These are phyloP conservation scores for Kryptolebias ocellatus DNA, from an alignment of 2,797 vertebrate species.

Conservation along the genomic window DNA sequence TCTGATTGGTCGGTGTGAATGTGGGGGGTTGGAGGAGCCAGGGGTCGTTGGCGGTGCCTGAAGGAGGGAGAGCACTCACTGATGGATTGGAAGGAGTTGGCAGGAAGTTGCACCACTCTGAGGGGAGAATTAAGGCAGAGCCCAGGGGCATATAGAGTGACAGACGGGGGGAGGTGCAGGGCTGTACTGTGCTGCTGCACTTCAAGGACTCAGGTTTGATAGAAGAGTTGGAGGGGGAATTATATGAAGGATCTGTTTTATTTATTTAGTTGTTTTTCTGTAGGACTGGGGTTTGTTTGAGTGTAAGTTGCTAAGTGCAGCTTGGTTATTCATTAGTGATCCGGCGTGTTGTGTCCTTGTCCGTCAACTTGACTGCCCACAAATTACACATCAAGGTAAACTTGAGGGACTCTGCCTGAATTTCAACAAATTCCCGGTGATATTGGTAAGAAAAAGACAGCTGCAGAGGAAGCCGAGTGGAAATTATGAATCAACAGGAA, in stretches of 20 bases:
- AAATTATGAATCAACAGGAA: neutral
- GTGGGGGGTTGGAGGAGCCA: neutral
- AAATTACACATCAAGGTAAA: slow-evolving; percentile 49
- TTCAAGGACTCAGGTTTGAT: slow-evolving; percentile 39
- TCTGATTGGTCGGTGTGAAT: neutral
- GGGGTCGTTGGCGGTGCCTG: neutral
- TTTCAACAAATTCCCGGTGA: slow-evolving; percentile 33
- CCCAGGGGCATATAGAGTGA: slow-evolving; percentile 47
- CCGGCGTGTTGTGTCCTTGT: slow-evolving; percentile 45
- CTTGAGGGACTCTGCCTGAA: slow-evolving; percentile 26
- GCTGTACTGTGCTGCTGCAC: slow-evolving; percentile 15
- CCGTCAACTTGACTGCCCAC: slow-evolving; percentile 48
- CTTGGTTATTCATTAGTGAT: slow-evolving; percentile 43
- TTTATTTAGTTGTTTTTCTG: neutral
- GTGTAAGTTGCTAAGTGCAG: slow-evolving; percentile 15
- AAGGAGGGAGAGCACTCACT: slow-evolving; percentile 28
- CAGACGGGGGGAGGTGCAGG: neutral
- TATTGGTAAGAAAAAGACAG: slow-evolving; percentile 11
- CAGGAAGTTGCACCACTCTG: slow-evolving; percentile 66
- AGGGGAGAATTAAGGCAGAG: slow-evolving; percentile 48
- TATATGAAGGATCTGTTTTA: no score
- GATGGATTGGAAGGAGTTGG: slow-evolving; percentile 67
- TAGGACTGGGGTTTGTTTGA: slow-evolving; percentile 9
- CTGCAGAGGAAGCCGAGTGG: neutral
- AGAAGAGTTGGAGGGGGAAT: neutral